A percentile compares a stretch with the other conserved stretches of the same genome.
Evolutionary conservation across 2,113 vertebrate genomes (phyloP).

Genomic region (Todiramphus chloris): DNA sequence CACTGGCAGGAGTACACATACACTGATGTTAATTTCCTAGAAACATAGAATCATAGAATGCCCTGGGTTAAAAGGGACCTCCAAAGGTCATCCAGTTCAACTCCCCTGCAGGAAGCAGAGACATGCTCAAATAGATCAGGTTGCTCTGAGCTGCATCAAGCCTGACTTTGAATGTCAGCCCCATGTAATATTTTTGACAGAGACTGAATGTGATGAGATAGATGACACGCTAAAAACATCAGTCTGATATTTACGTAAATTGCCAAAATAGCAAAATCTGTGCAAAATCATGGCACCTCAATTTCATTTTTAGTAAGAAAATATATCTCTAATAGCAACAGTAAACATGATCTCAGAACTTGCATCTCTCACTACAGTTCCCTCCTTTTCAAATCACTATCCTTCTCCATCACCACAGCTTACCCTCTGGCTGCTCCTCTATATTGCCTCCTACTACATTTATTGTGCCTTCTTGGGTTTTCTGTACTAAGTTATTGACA

Average conservation of each 20-base stretch:
- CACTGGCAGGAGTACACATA: neutral
- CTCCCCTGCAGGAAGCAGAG: too few relatives aligned
- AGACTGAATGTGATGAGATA: neutral
- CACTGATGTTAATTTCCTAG: neutral
- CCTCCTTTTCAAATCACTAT: neutral
- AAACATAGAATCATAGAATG: too few relatives aligned
- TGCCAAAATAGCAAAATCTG: neutral
- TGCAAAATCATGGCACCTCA: neutral
- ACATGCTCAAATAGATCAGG: too few relatives aligned
- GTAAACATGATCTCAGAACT: neutral
- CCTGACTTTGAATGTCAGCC: too few relatives aligned
- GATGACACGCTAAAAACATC: neutral
- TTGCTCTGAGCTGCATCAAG: too few relatives aligned
- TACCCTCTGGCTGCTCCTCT: neutral
- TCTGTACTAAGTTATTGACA: neutral
- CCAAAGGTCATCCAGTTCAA: too few relatives aligned
- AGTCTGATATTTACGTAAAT: neutral
- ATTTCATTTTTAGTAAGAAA: neutral
- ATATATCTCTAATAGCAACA: neutral
- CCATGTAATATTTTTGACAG: neutral
- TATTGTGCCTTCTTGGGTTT: neutral
- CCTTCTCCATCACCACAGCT: neutral
- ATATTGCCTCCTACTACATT: neutral
- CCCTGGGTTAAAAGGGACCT: too few relatives aligned
- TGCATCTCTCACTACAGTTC: neutral